Evolutionary conservation across 2,797 vertebrate genomes (phyloP).

Genomic region (Craterocephalus amniculus): DNA sequence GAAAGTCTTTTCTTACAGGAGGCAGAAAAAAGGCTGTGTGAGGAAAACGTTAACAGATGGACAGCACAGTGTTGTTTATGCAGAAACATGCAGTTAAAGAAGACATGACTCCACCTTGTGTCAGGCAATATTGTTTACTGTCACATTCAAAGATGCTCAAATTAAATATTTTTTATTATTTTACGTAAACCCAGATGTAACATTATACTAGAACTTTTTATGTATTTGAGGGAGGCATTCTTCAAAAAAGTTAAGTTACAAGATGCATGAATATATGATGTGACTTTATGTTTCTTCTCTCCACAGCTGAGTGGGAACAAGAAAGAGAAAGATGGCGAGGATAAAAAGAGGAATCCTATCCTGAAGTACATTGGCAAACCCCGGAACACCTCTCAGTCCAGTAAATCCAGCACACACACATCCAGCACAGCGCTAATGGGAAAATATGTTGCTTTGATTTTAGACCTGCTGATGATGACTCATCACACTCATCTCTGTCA

Average conservation of each 20-base stretch:
- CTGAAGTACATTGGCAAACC: conserved; percentile 96
- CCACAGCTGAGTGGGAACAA: conserved; percentile 72
- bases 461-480: too few species aligned
- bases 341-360: conserved; percentile 92
- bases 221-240: background rate
- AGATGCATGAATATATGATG: background rate
- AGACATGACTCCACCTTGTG: background rate
- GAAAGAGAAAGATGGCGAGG: conserved; percentile 89
- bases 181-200: background rate
- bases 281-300: background rate
- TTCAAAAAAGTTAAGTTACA: background rate
- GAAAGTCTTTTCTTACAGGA: background rate
- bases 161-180: background rate
- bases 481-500: background rate
- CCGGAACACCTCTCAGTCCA: conserved; percentile 88
- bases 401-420: conserved; percentile 73
- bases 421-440: background rate
- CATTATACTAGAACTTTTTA: background rate
- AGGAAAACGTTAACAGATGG: too few species aligned
- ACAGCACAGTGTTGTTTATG: too few species aligned
- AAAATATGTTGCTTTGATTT: too few species aligned
- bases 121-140: background rate
- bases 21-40: too few species aligned
- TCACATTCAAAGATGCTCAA: background rate
- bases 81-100: too few species aligned